Evolutionary conservation across 2,113 vertebrate genomes (phyloP).

Genomic region (Tympanuchus pallidicinctus): DNA sequence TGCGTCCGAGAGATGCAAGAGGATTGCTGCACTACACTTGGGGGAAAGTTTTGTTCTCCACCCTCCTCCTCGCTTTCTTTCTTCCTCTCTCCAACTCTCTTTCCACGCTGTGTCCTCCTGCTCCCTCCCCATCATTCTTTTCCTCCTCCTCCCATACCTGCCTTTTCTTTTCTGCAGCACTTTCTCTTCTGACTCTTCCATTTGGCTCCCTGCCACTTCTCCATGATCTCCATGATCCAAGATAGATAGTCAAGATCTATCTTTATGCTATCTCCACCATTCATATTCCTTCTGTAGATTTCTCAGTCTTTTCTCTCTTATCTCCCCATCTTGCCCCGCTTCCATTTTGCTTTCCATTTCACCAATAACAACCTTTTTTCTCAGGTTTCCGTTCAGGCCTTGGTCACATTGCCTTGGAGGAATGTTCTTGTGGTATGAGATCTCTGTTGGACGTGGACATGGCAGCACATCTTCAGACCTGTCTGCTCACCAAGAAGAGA

Average conservation of each 20-base stretch:
- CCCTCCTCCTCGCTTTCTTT: background rate
- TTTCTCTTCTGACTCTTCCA: background rate
- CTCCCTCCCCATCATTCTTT: background rate
- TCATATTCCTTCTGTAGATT: background rate
- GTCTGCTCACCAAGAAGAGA: background rate
- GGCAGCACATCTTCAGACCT: background rate
- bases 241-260: background rate
- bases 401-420: background rate
- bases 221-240: background rate
- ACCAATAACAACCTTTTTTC: background rate
- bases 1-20: background rate
- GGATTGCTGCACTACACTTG: background rate
- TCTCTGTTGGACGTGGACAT: background rate
- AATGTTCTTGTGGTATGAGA: background rate
- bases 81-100: background rate
- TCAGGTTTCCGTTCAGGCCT: background rate
- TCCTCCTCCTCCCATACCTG: background rate
- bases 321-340: background rate
- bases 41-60: background rate
- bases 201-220: background rate
- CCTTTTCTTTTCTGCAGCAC: background rate
- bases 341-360: background rate
- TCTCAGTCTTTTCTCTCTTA: background rate
- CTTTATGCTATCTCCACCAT: background rate
- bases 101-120: background rate